These are phyloP conservation scores for Mystacornis crossleyi DNA, from an alignment of 2,113 vertebrate species.

Conservation along the genomic window DNA sequence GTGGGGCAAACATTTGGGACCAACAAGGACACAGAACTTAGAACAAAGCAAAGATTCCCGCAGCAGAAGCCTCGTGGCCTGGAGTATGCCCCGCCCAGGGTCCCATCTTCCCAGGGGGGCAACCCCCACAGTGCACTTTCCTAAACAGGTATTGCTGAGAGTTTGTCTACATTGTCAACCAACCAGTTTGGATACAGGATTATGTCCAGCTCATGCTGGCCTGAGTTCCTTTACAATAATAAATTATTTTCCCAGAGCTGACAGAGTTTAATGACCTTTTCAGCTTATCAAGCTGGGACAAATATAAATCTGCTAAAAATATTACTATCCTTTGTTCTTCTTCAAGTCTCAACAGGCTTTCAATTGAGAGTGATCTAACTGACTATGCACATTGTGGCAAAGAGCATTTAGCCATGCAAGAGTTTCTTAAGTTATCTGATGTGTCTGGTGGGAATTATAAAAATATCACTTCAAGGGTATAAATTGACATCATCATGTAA, in stretches of 20 bases:
- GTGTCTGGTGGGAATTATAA: neutral
- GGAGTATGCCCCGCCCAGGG: too few relatives aligned
- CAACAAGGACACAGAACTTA: too few relatives aligned
- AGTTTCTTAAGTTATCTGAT: neutral
- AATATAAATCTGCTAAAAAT: constrained; percentile 3
- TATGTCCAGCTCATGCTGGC: neutral
- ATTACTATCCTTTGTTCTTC: neutral
- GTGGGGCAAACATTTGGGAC: too few relatives aligned
- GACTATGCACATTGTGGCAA: neutral
- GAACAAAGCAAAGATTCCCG: too few relatives aligned
- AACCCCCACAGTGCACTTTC: neutral
- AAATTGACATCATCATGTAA: neutral
- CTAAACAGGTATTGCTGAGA: neutral
- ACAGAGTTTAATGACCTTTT: neutral
- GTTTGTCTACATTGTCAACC: neutral
- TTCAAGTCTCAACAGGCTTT: neutral
- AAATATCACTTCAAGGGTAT: neutral
- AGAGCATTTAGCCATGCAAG: neutral
- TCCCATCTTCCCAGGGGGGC: too few relatives aligned
- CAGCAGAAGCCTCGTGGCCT: too few relatives aligned
- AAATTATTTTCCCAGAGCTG: neutral
- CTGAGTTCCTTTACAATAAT: neutral
- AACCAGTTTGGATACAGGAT: neutral
- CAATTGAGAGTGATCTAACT: neutral
- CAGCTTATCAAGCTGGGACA: neutral